Evolutionary conservation across 2,888 invertebrate species (phyloP).

Genomic region (Synergus gifuensis): DNA sequence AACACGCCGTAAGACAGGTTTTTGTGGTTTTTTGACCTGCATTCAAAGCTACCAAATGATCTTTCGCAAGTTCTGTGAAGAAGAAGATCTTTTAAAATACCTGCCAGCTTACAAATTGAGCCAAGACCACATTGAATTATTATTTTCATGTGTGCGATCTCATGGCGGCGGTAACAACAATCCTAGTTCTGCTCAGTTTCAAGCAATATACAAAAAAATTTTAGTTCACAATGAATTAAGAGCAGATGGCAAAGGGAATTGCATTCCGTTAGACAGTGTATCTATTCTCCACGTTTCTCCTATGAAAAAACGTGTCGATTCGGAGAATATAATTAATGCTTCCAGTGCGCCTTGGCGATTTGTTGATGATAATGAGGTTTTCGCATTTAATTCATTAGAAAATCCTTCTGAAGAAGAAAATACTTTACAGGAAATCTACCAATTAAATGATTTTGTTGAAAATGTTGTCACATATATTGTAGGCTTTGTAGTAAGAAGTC

Average conservation of each 20-base stretch:
- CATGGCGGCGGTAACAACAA: conserved; percentile 1
- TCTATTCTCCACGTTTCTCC: conserved; percentile 2
- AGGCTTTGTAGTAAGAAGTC: neutral
- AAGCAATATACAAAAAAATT: conserved; percentile 6
- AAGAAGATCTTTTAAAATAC: neutral
- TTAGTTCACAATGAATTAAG: neutral
- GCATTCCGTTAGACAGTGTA: neutral
- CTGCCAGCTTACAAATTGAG: neutral
- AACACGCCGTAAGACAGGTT: neutral
- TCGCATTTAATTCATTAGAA: too few species aligned
- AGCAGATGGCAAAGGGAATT: conserved; percentile 10
- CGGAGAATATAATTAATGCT: neutral
- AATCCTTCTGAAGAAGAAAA: too few species aligned
- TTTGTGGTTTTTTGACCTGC: neutral
- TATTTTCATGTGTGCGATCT: neutral
- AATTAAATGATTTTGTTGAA: too few species aligned
- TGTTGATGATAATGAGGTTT: neutral
- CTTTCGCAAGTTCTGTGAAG: neutral
- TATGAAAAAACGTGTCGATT: neutral
- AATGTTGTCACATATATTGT: too few species aligned
- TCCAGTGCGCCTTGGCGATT: neutral
- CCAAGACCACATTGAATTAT: neutral
- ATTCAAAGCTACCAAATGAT: neutral
- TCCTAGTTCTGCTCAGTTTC: neutral
- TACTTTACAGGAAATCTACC: too few species aligned